Percentiles rank a stretch among this genome's conserved stretches.
These are phyloP conservation scores for Cephalopachus bancanus DNA, from an alignment of 2,797 vertebrate species.

Conservation along the genomic window DNA sequence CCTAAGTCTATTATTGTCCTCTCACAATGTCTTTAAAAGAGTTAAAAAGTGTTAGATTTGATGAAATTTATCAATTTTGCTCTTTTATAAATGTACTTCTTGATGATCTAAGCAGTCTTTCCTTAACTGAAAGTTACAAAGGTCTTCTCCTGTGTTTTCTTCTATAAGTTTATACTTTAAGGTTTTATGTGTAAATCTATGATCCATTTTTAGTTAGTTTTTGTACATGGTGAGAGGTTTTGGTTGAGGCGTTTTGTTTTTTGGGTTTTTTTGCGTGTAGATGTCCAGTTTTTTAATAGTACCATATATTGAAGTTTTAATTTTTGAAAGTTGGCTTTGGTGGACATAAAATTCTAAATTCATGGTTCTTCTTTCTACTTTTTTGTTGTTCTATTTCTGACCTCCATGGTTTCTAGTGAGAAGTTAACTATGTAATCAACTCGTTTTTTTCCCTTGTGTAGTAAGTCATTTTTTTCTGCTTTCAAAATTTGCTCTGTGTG, in stretches of 20 bases:
- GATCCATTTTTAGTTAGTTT: no score
- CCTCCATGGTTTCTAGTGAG: background rate
- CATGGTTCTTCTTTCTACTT: background rate
- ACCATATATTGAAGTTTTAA: background rate
- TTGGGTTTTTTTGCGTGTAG: no score
- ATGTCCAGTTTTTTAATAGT: background rate
- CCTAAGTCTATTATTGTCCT: no score
- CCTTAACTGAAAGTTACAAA: background rate
- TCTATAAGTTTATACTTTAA: no score
- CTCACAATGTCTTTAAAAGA: no score
- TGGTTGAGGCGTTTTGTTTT: no score
- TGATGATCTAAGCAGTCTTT: background rate
- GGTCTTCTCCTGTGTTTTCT: no score
- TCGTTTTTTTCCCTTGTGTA: background rate
- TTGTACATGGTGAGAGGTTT: no score
- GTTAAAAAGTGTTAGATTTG: background rate
- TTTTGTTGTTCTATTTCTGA: background rate
- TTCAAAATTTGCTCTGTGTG: background rate
- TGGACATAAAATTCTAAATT: background rate
- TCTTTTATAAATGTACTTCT: background rate
- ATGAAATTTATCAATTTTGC: background rate
- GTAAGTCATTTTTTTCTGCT: rapidly evolving
- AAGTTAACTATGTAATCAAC: background rate
- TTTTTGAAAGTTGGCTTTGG: background rate
- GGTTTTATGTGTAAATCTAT: no score